Evolutionary conservation across 2,888 invertebrate genomes (phyloP), one percentile per base, ranked within the genome.

Genomic region (Drosophila peninsularis): DNA sequence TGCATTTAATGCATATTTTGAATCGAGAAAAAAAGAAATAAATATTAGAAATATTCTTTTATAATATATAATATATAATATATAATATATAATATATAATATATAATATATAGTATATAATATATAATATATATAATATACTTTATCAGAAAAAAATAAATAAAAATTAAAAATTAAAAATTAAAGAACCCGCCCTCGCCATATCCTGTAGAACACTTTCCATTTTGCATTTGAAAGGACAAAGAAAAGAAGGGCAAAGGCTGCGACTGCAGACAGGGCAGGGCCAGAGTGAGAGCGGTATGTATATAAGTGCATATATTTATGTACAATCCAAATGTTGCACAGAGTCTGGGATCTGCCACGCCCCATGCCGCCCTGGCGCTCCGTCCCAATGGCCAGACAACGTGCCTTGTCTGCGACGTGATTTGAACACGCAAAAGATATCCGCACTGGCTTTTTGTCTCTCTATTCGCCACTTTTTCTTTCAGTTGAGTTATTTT

Each of bases 401-500:
- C 65, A 62, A 78, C 83, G 73, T 80, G 82, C 62, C 72, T 44
- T 64, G 80, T 85, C 80, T 82, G 81, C 78, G 64, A 87, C 88
- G 82, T 82, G 85, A 85, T 85, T 82, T 67, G 88, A 73, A 82
- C 82, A 71, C 80, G 85, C 69, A 88, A 82, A 71, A 81, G 37
- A 87, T 71, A 82, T 82, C 81, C 72, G 75, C 63, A 66, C 61
- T 61, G 62, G 63, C 27, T 68, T 64, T 69, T 60, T 58, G 56
- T 69, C 52, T 62, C 52, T 62, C 65, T 58, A 54, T 57, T 58
- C 54, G 80, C 50, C 78, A 83, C 78, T 78, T 75, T 81, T 82
- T 81, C 80, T 69, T 78, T 83, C 68, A 44, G 56, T 68, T 61
- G 62, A 62, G 78, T 52, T 73, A 54, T 70, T 70, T 69, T 61